Evolutionary conservation across 2,113 vertebrate genomes (phyloP), one percentile per base, ranked within the genome.

Genomic region (Lepus timidus): DNA sequence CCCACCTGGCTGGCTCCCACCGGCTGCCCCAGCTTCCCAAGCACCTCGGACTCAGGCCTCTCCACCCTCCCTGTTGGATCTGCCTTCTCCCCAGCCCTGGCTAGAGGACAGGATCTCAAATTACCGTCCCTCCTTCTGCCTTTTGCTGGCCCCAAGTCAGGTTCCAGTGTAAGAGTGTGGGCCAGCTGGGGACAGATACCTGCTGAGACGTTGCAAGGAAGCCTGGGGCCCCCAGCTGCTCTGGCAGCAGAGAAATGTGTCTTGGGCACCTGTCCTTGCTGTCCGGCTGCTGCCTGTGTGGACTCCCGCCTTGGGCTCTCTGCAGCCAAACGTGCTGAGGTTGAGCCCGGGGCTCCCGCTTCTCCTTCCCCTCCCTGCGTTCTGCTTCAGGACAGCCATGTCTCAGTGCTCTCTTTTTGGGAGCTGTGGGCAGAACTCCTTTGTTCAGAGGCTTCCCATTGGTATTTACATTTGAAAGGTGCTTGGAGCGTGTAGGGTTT

Each of bases 1-100:
- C 51, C 31, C 33, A 49, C 0, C 0, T 36, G 27, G 62, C 52
- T 36, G 9, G 4, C 4, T 25, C 52, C 17, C 12, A 3, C 52
- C 12, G 31, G 82, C 62, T 71, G 62, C 22, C 39, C 52, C 16
- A 9, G 9, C 29, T 76, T 68, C 64, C 39, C 44, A 81, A 70
- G 14, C 9, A 2, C 36, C 31, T 25, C 61, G 22, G 36, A 7
- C 62, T 13, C 16, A 51, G n/a, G 19, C 13, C 27, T 81, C 33
- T 36, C 68, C 73, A n/a, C 51, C 39, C 68, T 20, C 27, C 12
- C 11, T 25, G 8, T 23, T 68, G 73, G 52, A n/a, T 76, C 12
- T 70, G 83, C 44, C n/a, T 64, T 44, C n/a, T 87, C 36, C 29
- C n/a, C 7, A 13, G 62, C 61, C 51, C 51, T 65, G 74, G 25